Percentiles rank a stretch among this genome's conserved stretches.
These are phyloP conservation scores for Melieria picta DNA, from an alignment of 2,888 invertebrate genomes.

Conservation along the genomic window DNA sequence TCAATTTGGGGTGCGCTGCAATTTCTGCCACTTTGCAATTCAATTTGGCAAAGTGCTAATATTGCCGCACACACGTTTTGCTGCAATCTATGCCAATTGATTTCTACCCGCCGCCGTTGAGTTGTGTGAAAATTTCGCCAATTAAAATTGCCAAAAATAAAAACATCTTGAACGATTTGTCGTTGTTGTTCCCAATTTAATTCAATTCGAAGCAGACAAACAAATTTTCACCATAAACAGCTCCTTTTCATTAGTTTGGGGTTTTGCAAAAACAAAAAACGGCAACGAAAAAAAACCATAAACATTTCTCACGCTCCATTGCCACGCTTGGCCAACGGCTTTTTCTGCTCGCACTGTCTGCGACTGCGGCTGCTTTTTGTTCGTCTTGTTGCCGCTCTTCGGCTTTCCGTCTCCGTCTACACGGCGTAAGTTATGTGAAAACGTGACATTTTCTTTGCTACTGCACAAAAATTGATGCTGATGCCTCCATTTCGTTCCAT, in stretches of 20 bases:
- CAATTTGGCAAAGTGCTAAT: slow-evolving; percentile 6
- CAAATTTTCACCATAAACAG: neutral
- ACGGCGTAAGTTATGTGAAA: slow-evolving; percentile 58
- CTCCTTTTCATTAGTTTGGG: too few relatives aligned
- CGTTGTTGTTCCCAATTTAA: neutral
- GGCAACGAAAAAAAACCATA: slow-evolving; percentile 21
- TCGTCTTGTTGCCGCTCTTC: slow-evolving; percentile 6
- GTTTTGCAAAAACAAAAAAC: slow-evolving; percentile 10
- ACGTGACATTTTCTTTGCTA: slow-evolving; percentile 63
- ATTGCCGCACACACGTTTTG: slow-evolving; percentile 11
- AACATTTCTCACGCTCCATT: slow-evolving; percentile 30
- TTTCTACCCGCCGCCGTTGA: slow-evolving; percentile 2
- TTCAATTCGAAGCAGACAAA: neutral
- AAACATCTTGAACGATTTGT: neutral
- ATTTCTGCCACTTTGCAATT: slow-evolving; percentile 18
- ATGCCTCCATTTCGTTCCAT: slow-evolving; percentile 34
- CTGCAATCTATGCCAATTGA: slow-evolving; percentile 13
- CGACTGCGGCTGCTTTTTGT: neutral
- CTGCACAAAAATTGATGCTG: slow-evolving; percentile 61
- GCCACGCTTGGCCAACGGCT: slow-evolving; percentile 17
- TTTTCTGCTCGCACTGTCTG: slow-evolving; percentile 19
- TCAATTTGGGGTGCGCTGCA: neutral
- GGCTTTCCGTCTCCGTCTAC: slow-evolving; percentile 1
- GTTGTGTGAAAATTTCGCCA: slow-evolving; percentile 18
- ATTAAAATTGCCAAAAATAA: slow-evolving; percentile 14